Evolutionary conservation across 64 coral and sea anemone species (phyloP), one percentile per base, ranked within the genome.

Genomic region (Exaiptasia diaphana): DNA sequence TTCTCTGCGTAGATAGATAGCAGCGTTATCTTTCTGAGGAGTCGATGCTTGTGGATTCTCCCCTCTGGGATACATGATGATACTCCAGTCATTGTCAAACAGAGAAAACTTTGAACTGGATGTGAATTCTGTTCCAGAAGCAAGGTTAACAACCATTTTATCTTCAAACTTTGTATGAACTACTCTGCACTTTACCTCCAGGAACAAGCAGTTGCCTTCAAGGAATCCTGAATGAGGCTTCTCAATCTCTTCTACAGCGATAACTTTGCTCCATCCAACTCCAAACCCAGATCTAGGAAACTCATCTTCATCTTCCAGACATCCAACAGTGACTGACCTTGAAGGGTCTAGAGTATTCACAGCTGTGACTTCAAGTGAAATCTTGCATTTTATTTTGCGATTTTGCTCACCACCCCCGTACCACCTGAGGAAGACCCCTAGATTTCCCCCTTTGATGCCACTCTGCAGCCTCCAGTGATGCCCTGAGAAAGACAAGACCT

Each of bases 211-310:
- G 37, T 99, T 85, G 21, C 93, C 80, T 17, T 92, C 55, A 5
- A 99, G 34, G 39, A 99, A 99, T 12, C 89, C 90, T 13, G 78
- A 71, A 15, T 85, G 45, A 11, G 33, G 28, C 10, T 42, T 88
- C 41, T 89, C 72, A n/a, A 99, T 74, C 28, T 88, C 80, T 21
- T 93, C 81, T 6, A 89, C 75, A 25, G 62, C 28, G 0, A 83
- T 65, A 3, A 99, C 45, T 41, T 92, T 93, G 45, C 95, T 92
- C 95, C 95, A 99, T 21, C 95, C 95, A 15, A 92, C 81, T 15
- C 95, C 95, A 58, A 83, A 99, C 20, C 77, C 52, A 59, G 86
- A 63, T 76, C 64, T 88, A 78, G 95, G 73, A 62, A 89, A 99
- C 50, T 99, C 95, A 23, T 99, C 95, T 4, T 53, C 57, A 9